Percentiles rank a stretch among this genome's conserved stretches.
phyloP scores from a whole-genome alignment of 2,797 vertebrate genomes.

The Hydrolagus colliei region DNA sequence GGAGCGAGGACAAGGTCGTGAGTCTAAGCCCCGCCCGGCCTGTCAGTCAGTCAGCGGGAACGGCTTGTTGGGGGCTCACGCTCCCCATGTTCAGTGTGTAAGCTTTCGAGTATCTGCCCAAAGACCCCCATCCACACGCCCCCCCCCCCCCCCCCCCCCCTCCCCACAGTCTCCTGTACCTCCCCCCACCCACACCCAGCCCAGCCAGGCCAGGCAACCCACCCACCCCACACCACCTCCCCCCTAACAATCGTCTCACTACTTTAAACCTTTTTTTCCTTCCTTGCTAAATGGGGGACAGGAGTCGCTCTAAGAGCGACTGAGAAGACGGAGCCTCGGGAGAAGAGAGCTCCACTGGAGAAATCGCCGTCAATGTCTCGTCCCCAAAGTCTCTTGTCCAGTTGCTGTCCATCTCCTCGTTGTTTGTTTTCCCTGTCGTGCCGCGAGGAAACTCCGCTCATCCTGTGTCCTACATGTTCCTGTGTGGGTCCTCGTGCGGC shows the following conservation, averaged over 20 bases:
- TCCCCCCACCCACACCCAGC: background rate
- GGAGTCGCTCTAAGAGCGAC: constrained; percentile 52
- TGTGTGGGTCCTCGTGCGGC: constrained; percentile 52
- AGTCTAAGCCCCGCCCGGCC: constrained; percentile 88
- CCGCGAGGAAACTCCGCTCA: constrained; percentile 54
- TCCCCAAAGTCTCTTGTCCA: constrained; percentile 58
- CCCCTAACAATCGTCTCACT: constrained; percentile 38
- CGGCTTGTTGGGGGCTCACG: constrained; percentile 50
- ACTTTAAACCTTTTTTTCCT: constrained; percentile 39
- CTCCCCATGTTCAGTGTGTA: constrained; percentile 77
- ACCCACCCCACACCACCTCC: constrained; percentile 20
- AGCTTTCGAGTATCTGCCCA: constrained; percentile 93
- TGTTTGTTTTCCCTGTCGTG: constrained; percentile 61
- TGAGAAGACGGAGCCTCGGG: constrained; percentile 60
- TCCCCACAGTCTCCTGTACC: no score
- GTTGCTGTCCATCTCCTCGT: constrained; percentile 61
- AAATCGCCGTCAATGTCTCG: constrained; percentile 57
- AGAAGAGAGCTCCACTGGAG: constrained; percentile 55
- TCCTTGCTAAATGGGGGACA: constrained; percentile 30
- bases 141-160: constrained; percentile 28
- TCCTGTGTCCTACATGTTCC: constrained; percentile 63
- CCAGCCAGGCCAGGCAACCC: constrained; percentile 19
- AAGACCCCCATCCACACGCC: constrained; percentile 46
- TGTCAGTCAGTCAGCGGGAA: constrained; percentile 78
- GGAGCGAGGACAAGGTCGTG: constrained; percentile 99